These are phyloP conservation scores for Muscicapa striata DNA, from an alignment of 2,797 vertebrate genomes.

Conservation along the genomic window DNA sequence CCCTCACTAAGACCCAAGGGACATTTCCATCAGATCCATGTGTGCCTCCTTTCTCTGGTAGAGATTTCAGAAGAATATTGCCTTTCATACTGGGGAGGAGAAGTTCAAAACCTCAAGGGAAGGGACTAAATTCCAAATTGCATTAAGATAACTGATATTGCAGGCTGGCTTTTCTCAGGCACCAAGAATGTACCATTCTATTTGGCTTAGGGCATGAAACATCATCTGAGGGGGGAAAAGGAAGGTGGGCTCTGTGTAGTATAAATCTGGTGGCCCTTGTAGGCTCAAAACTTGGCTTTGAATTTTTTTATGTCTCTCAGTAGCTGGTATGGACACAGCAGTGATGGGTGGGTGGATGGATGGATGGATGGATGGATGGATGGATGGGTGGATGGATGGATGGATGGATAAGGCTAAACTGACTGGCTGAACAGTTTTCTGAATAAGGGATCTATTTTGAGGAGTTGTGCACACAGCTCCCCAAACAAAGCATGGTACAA, in stretches of 20 bases:
- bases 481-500: not conserved
- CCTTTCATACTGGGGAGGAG: not conserved
- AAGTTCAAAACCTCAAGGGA: not conserved
- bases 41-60: not conserved
- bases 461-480: not conserved
- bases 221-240: not conserved
- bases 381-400: not conserved
- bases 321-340: fast-evolving
- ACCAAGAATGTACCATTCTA: not conserved
- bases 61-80: not conserved
- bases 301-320: not conserved
- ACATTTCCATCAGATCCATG: fast-evolving
- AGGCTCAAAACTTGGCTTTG: not conserved
- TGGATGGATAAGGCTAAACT: not conserved
- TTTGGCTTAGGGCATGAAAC: not conserved
- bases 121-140: not conserved
- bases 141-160: not conserved
- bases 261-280: not conserved
- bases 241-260: fast-evolving
- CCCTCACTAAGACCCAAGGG: not conserved
- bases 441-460: not conserved
- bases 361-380: not conserved
- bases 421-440: not conserved
- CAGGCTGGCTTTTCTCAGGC: not conserved
- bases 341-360: not conserved